phyloP scores from a whole-genome alignment of 1,140 invertebrate genomes.

The Oppia nitens region DNA sequence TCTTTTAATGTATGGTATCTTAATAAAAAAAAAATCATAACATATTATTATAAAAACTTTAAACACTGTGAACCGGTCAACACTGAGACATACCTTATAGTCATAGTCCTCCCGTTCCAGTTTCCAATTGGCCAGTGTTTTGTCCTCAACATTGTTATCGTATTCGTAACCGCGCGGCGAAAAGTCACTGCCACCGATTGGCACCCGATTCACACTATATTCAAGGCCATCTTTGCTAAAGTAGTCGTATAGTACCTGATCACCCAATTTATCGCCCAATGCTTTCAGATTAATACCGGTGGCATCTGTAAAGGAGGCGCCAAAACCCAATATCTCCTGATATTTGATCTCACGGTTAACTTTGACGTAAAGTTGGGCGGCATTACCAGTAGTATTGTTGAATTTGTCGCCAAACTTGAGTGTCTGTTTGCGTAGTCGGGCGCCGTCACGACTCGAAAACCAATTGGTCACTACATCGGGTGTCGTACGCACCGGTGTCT shows the following conservation, averaged over 20 bases:
- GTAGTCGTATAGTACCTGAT: conserved; percentile 8
- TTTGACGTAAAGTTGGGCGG: neutral
- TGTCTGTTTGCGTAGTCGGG: neutral
- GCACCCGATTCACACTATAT: conserved; percentile 54
- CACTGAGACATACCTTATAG: conserved; percentile 35
- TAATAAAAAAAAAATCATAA: no score
- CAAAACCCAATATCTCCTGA: conserved; percentile 49
- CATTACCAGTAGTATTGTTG: neutral
- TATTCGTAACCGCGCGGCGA: conserved; percentile 49
- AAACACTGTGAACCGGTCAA: neutral
- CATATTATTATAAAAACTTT: neutral
- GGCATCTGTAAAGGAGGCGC: conserved; percentile 68
- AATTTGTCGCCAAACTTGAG: neutral
- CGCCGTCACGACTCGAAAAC: neutral
- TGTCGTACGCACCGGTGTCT: neutral
- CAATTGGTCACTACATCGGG: neutral
- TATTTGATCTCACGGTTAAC: conserved; percentile 19
- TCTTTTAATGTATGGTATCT: conserved; percentile 46
- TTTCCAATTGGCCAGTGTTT: conserved; percentile 43
- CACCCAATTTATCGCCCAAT: neutral
- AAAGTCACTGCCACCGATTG: conserved; percentile 70
- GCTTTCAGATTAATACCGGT: conserved; percentile 29
- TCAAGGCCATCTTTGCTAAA: conserved; percentile 32
- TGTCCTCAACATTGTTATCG: conserved; percentile 42
- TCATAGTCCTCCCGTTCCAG: conserved; percentile 44